phyloP scores from a whole-genome alignment of 2,888 invertebrate genomes.

The Agonopterix heracliana region DNA sequence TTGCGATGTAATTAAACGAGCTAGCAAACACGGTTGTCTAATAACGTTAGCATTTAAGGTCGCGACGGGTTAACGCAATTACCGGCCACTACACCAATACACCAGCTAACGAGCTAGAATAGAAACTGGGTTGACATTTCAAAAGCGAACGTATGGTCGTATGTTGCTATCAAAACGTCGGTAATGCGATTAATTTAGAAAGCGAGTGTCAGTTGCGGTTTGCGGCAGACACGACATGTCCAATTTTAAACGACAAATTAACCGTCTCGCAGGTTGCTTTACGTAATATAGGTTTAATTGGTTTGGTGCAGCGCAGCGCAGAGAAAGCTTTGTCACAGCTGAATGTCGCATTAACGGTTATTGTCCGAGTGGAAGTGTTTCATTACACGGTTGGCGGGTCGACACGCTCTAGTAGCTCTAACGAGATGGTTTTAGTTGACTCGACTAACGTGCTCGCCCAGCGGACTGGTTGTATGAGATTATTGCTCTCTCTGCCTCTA shows the following conservation, averaged over 20 bases:
- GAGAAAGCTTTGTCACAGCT: constrained; percentile 57
- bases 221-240: constrained; percentile 21
- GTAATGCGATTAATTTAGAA: constrained; percentile 32
- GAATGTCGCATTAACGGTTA: constrained; percentile 64
- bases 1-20: constrained; percentile 2
- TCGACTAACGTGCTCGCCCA: constrained; percentile 38
- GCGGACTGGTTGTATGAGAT: constrained; percentile 36
- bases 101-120: constrained; percentile 7
- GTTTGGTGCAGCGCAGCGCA: constrained; percentile 19
- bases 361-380: constrained; percentile 68
- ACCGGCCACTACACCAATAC: constrained; percentile 17
- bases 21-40: not conserved
- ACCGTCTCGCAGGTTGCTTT: constrained; percentile 16
- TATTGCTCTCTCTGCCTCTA: constrained; percentile 23
- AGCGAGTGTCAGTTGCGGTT: constrained; percentile 32
- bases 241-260: constrained; percentile 18
- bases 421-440: constrained; percentile 51
- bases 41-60: constrained; percentile 13
- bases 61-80: constrained; percentile 22
- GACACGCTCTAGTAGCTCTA: constrained; percentile 57
- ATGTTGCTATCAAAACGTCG: constrained; percentile 19
- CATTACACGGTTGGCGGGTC: constrained; percentile 63
- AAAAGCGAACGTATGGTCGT: constrained; percentile 27
- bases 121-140: constrained; percentile 38
- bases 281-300: constrained; percentile 30